Evolutionary conservation across 2,113 vertebrate species (phyloP), one percentile per base, ranked within the genome.

Genomic region (Australoheros scitulus): DNA sequence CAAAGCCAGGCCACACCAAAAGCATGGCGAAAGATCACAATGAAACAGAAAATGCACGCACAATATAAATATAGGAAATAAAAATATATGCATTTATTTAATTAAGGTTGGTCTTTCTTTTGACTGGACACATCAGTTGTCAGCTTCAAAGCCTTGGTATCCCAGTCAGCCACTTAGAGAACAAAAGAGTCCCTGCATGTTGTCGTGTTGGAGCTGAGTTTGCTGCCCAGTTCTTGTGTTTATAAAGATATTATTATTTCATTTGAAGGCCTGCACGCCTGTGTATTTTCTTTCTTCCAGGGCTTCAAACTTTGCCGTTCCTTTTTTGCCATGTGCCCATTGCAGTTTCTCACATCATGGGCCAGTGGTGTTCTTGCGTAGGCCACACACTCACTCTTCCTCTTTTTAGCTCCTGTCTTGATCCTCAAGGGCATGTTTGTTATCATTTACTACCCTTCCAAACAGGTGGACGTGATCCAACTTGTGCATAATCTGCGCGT

Each of bases 111-210:
- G 61, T 24, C 41, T 41, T 65, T 81, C 70, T 76, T 91, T 72
- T 52, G 81, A 76, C 61, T 88, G 60, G 52, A 83, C 87, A 78
- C n/a, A 56, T 90, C 82, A 82, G 87, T 81, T 90, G 79, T 91
- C 68, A 22, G 83, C 93, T 90, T 90, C 92, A 93, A 92, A 94
- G 89, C 61, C 26, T 90, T 90, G 88, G 89, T 83, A 65, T 60
- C 24, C 3, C 57, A n/a, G 50, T 50, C 82, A 75, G 70, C 9
- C 56, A 55, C 83, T 79, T n/a, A 65, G 81, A 89, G 88, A 91
- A 93, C 78, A 90, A 88, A 91, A 77, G 88, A 29, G 50, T 64
- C 50, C 63, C 29, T 65, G 86, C 85, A n/a, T 88, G 90, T 81
- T 89, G 91, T 85, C 85, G 76, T 90, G 88, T 6, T 22, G 43